These are phyloP conservation scores for Spizaetus ornatus DNA, from an alignment of 2,113 vertebrate species.

Conservation along the genomic window DNA sequence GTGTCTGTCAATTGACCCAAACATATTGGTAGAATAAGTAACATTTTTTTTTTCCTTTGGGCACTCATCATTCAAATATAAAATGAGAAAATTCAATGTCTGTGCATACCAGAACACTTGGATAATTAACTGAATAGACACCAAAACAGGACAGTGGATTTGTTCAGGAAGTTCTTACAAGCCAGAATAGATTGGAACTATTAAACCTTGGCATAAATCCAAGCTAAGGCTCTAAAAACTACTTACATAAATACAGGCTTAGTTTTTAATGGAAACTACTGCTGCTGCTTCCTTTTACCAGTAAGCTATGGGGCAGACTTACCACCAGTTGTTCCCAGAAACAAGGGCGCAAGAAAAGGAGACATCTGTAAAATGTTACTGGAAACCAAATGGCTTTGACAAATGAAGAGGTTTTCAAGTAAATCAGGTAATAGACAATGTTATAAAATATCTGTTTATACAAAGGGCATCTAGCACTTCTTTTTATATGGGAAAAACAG, in stretches of 20 bases:
- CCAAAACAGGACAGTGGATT: neutral
- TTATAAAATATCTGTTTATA: neutral
- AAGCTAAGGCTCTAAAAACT: constrained; percentile 26
- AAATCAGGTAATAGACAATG: neutral
- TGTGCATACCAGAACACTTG: neutral
- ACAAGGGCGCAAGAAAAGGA: neutral
- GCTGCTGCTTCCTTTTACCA: neutral
- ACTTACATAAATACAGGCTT: neutral
- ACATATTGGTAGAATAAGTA: neutral
- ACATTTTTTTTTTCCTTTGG: neutral
- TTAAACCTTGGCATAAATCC: constrained; percentile 31
- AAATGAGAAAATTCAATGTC: neutral
- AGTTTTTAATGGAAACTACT: constrained; percentile 8
- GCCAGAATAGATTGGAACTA: constrained; percentile 4
- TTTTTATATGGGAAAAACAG: neutral
- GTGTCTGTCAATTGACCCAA: neutral
- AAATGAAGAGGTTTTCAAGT: neutral
- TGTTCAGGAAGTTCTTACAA: constrained; percentile 1
- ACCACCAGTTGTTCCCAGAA: constrained; percentile 9
- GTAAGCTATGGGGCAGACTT: neutral
- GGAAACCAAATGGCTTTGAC: neutral
- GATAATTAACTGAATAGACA: neutral
- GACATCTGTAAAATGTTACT: neutral
- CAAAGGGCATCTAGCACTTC: neutral
- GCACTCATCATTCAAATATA: neutral